A percentile compares a stretch with the other conserved stretches of the same genome.
These are phyloP conservation scores for Lepetodrilus schrolli DNA, from an alignment of 2,888 invertebrate species.

Conservation along the genomic window DNA sequence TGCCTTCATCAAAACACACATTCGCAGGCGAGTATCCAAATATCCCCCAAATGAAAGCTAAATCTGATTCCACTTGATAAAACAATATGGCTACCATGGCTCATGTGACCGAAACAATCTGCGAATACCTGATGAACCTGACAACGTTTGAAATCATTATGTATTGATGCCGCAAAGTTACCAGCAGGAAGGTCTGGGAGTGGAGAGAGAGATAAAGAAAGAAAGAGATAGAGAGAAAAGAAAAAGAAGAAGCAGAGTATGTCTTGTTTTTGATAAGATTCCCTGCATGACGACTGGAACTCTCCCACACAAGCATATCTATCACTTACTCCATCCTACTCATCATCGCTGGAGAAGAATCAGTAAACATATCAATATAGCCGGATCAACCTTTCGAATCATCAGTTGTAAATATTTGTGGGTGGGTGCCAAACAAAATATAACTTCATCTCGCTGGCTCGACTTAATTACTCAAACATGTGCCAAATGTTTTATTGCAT, in stretches of 20 bases:
- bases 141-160: conserved; percentile 13
- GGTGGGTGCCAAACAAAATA: conserved; percentile 41
- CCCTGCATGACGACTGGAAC: neutral
- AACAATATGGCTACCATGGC: conserved; percentile 19
- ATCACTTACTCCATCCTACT: neutral
- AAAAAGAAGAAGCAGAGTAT: neutral
- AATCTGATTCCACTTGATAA: conserved; percentile 13
- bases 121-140: conserved; percentile 6
- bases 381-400: conserved; percentile 25
- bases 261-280: conserved; percentile 11
- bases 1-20: conserved; percentile 19
- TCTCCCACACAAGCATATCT: neutral
- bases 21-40: neutral
- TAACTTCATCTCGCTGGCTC: conserved; percentile 29
- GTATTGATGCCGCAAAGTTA: neutral
- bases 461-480: conserved; percentile 43
- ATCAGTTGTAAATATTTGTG: conserved; percentile 39
- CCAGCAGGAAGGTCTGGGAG: no score
- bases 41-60: conserved; percentile 5
- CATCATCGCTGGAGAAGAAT: conserved; percentile 6
- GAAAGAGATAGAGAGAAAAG: neutral
- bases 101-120: conserved; percentile 14
- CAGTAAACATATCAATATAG: conserved; percentile 35
- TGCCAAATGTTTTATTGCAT: conserved; percentile 39
- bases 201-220: no score